A percentile compares a stretch with the other conserved stretches of the same genome.
These are phyloP conservation scores for Drosophila orosa DNA, from an alignment of 1,140 invertebrate genomes.

Conservation along the genomic window DNA sequence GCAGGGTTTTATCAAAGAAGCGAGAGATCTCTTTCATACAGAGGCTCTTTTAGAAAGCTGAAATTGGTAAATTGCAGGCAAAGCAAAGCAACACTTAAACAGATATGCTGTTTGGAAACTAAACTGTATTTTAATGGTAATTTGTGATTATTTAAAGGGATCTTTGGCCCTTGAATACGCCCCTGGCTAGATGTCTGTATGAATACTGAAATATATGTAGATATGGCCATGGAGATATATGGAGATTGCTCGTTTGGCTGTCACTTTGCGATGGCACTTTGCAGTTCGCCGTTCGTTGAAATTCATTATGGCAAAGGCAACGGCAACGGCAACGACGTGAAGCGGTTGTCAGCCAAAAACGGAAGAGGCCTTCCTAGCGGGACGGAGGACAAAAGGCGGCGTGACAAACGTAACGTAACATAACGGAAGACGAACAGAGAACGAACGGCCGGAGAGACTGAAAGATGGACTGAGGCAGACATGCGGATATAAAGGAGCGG, in stretches of 20 bases:
- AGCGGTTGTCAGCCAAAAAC: constrained; percentile 33
- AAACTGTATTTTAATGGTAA: background rate
- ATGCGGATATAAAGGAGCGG: constrained; percentile 17
- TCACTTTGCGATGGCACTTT: constrained; percentile 65
- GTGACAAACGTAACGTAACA: constrained; percentile 78
- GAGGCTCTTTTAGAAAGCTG: background rate
- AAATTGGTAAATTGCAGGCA: background rate
- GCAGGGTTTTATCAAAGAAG: background rate
- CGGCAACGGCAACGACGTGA: constrained; percentile 24
- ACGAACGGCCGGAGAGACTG: constrained; percentile 1
- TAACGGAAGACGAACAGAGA: constrained; percentile 69
- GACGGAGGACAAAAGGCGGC: constrained; percentile 56
- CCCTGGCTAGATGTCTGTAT: background rate
- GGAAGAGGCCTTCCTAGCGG: constrained; percentile 29
- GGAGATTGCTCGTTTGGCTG: constrained; percentile 68
- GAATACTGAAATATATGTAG: constrained; percentile 1
- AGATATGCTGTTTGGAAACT: too few relatives aligned
- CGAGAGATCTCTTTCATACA: background rate
- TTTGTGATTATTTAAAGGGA: background rate
- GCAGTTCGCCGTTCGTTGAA: constrained; percentile 65
- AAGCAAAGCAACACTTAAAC: too few relatives aligned
- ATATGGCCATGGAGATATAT: constrained; percentile 5
- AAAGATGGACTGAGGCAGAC: constrained; percentile 15
- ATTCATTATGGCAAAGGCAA: constrained; percentile 65
- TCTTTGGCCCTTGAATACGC: background rate